Evolutionary conservation across 1,140 invertebrate genomes (phyloP).

Genomic region (Brachionus koreanus): DNA sequence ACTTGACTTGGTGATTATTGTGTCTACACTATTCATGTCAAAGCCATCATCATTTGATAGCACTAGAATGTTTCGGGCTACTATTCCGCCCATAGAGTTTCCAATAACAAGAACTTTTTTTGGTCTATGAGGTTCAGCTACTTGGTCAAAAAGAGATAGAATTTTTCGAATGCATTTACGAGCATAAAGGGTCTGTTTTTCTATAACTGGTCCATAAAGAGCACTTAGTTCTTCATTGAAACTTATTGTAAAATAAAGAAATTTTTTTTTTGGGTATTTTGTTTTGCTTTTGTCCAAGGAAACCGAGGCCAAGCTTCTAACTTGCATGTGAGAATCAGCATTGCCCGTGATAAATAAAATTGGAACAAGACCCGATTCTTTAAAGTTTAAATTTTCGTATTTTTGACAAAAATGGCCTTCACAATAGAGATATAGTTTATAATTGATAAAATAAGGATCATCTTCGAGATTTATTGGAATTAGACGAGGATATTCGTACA

Average conservation of each 20-base stretch:
- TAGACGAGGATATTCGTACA: neutral
- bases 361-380: neutral
- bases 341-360: slow-evolving; percentile 44
- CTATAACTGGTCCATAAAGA: slow-evolving; percentile 15
- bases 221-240: slow-evolving; percentile 45
- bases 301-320: slow-evolving; percentile 36
- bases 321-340: slow-evolving; percentile 42
- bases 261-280: neutral
- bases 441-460: neutral
- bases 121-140: neutral
- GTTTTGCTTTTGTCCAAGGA: slow-evolving; percentile 10
- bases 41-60: neutral
- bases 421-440: slow-evolving; percentile 40
- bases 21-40: neutral
- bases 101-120: slow-evolving; percentile 39
- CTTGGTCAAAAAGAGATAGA: neutral
- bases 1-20: slow-evolving; percentile 23
- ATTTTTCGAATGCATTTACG: slow-evolving; percentile 6
- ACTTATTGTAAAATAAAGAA: slow-evolving; percentile 33
- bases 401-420: slow-evolving; percentile 40
- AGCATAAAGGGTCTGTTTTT: slow-evolving; percentile 30
- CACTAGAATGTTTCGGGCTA: neutral
- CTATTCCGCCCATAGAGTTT: slow-evolving; percentile 44
- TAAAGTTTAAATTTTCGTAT: slow-evolving; percentile 9
- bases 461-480: neutral